Conservation (phyloP, 2,113 vertebrate species). For the Rallus limicola region DNA sequence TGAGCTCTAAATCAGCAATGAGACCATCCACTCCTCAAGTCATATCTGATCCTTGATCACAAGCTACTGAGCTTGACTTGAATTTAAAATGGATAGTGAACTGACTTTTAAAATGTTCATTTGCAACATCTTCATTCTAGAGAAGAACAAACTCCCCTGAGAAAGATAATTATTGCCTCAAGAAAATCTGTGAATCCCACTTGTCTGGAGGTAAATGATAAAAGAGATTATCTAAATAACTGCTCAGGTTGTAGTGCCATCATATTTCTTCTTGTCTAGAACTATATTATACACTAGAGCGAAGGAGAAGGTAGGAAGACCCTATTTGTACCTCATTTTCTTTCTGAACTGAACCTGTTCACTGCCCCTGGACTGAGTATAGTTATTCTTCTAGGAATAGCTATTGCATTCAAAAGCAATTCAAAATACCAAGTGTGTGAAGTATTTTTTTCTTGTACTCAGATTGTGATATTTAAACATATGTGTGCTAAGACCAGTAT, state of each 20-base stretch:
- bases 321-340: background rate
- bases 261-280: background rate
- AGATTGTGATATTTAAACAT: background rate
- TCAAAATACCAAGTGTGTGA: background rate
- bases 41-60: background rate
- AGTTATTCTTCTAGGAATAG: background rate
- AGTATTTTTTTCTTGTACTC: conserved; percentile 7
- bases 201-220: background rate
- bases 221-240: background rate
- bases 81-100: background rate
- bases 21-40: background rate
- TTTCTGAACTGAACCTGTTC: background rate
- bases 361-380: background rate
- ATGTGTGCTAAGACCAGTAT: background rate
- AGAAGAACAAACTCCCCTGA: background rate
- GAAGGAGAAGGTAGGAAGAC: background rate
- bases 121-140: background rate
- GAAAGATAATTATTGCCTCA: background rate
- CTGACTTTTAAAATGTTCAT: background rate
- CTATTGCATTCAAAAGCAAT: background rate
- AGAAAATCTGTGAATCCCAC: background rate
- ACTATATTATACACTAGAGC: background rate
- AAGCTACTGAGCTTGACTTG: background rate
- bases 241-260: background rate
- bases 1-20: background rate